These are phyloP conservation scores for Dichetophora obliterata DNA, from an alignment of 2,888 invertebrate genomes.

Conservation along the genomic window DNA sequence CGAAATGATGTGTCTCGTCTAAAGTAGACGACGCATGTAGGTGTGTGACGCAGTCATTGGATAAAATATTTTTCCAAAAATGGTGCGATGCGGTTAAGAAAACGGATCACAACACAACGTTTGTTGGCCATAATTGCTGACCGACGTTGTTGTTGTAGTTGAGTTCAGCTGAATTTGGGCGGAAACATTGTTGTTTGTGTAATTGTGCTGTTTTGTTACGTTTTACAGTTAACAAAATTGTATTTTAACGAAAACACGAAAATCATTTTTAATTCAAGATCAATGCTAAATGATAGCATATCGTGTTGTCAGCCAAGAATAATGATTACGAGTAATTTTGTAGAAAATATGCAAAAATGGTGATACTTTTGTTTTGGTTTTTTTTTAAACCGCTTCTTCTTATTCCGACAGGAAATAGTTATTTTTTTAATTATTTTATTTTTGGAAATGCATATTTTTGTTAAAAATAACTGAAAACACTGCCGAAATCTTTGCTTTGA, in stretches of 20 bases:
- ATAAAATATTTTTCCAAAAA: background rate
- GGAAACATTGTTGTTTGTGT: background rate
- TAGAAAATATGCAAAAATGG: background rate
- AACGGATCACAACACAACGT: background rate
- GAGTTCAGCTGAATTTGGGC: conserved; percentile 1
- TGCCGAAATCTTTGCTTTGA: too few relatives aligned
- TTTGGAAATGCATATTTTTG: too few relatives aligned
- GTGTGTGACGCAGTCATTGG: background rate
- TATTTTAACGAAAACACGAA: background rate
- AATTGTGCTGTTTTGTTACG: background rate
- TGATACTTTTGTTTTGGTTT: background rate
- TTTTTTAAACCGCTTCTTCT: too few relatives aligned
- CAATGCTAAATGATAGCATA: background rate
- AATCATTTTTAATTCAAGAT: background rate
- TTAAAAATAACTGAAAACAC: too few relatives aligned
- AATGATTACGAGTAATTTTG: conserved; percentile 7
- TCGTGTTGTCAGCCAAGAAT: background rate
- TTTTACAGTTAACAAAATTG: conserved; percentile 2
- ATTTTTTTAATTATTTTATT: too few relatives aligned
- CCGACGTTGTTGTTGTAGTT: background rate
- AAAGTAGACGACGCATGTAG: background rate
- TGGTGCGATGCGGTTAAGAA: background rate
- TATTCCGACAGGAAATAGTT: too few relatives aligned
- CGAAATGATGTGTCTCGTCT: too few relatives aligned
- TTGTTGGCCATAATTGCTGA: conserved; percentile 9